Evolutionary conservation across 2,113 vertebrate species (phyloP), one percentile per base, ranked within the genome.

Genomic region (Setophaga kirtlandii): DNA sequence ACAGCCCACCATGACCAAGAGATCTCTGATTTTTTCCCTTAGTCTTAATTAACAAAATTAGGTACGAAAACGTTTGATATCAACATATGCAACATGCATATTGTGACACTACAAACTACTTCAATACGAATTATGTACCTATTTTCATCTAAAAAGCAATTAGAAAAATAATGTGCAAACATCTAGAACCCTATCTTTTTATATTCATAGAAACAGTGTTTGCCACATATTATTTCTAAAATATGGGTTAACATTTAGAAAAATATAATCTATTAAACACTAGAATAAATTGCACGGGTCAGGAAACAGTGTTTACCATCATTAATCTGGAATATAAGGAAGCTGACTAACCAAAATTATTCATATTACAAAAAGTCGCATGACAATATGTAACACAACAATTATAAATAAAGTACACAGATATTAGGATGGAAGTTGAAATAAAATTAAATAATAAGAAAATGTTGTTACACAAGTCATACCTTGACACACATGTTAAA

Each of bases 21-120:
- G 10, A 5, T n/a, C 22, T 64, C 33, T 60, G 35, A 33, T 76
- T 77, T 73, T 81, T 12, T 59, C 6, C 33, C 7, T 73, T 24
- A 69, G 28, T 77, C 20, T 65, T 77, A 24, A 35, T 53, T 71
- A 52, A 74, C 6, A 84, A 74, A 73, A 92, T 5, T 2, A 33
- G 2, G 11, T 50, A 47, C 0, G 2, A 73, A 81, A 47, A 0
- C 1, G 4, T 30, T 39, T 63, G 6, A 62, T 35, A 5, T 56
- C 16, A 76, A 39, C 2, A 24, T 28, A 39, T 44, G 44, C 5
- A 73, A 62, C 33, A 37, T 12, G 7, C 1, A 44, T 24, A 35
- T 19, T 12, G 5, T 56, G 24, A 77, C 17, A 60, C 22, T 28
- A 41, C 6, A 46, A 65, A 69, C 24, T 3, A 44, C 3, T 2